phyloP scores from a whole-genome alignment of 2,113 vertebrate species.

The Suricata suricatta region DNA sequence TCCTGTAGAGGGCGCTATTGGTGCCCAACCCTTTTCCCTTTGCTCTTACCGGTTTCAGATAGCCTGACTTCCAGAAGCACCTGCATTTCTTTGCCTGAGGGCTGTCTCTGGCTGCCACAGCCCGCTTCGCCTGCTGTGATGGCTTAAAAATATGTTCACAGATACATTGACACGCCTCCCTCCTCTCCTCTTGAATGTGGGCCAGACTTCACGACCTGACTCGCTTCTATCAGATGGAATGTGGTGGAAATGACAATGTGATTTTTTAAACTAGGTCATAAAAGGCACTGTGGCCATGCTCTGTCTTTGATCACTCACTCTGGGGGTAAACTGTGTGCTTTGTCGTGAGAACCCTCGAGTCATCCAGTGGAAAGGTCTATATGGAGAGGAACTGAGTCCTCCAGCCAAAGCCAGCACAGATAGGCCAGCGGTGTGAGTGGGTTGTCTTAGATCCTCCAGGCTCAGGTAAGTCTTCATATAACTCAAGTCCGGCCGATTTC shows the following conservation, averaged over 20 bases:
- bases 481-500: neutral
- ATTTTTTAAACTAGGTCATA: neutral
- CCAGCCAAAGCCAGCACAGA: neutral
- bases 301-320: neutral
- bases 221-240: neutral
- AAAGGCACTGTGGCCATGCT: neutral
- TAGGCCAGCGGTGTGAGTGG: neutral
- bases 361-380: neutral
- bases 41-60: neutral
- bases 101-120: neutral
- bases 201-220: neutral
- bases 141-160: constrained; percentile 9
- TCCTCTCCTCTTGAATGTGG: neutral
- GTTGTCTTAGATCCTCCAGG: neutral
- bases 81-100: neutral
- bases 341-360: neutral
- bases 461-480: neutral
- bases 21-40: neutral
- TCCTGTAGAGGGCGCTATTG: neutral
- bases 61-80: neutral
- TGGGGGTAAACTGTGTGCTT: neutral
- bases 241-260: neutral
- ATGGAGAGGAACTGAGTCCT: neutral
- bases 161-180: neutral
- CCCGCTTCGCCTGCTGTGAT: neutral